Evolutionary conservation across 2,888 invertebrate species (phyloP).

Genomic region (Sinhomidia bicolor): DNA sequence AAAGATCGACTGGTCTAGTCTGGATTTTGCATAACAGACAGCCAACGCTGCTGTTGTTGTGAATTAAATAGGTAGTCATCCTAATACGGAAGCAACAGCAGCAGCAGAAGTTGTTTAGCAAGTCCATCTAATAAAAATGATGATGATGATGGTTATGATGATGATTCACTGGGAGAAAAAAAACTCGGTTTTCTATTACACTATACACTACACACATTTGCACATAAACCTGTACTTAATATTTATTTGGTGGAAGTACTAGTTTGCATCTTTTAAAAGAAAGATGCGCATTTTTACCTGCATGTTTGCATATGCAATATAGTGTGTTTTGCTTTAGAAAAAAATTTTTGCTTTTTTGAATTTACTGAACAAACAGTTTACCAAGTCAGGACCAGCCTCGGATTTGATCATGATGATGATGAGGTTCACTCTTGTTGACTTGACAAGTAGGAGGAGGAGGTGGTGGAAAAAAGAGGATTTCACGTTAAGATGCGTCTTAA

Average conservation of each 20-base stretch:
- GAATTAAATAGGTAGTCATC: slow-evolving; percentile 13
- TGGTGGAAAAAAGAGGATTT: neutral
- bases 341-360: too few species aligned
- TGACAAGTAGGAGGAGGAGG: slow-evolving; percentile 12
- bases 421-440: slow-evolving; percentile 2
- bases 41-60: neutral
- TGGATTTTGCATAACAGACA: slow-evolving; percentile 9
- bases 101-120: neutral
- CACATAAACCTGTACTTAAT: slow-evolving; percentile 20
- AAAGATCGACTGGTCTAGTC: slow-evolving; percentile 46
- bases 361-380: slow-evolving; percentile 40
- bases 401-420: slow-evolving; percentile 38
- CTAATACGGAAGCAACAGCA: slow-evolving; percentile 39
- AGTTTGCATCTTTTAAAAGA: neutral
- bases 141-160: slow-evolving; percentile 2
- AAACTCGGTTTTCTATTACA: slow-evolving; percentile 42
- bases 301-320: neutral
- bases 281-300: slow-evolving; percentile 24
- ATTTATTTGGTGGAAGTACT: slow-evolving; percentile 38
- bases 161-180: slow-evolving; percentile 22
- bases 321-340: neutral
- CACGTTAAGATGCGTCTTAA: slow-evolving; percentile 5
- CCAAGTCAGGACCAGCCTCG: slow-evolving; percentile 35
- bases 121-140: slow-evolving; percentile 25
- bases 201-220: slow-evolving; percentile 8